These are phyloP conservation scores for Drosophila burlai DNA, from an alignment of 1,140 invertebrate species.

Conservation along the genomic window DNA sequence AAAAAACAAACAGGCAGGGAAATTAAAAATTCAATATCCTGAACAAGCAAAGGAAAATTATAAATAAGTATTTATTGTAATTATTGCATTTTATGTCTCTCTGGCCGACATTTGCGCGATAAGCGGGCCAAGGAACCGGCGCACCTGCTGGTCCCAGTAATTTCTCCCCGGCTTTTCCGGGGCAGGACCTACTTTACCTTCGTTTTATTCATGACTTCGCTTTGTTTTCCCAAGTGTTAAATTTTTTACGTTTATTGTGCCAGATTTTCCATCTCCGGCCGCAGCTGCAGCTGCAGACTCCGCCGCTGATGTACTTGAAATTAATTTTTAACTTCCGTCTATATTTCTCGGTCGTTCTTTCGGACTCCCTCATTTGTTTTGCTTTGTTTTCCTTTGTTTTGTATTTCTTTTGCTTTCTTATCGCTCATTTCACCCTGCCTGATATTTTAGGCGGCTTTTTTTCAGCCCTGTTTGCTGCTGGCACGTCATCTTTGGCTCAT, in stretches of 20 bases:
- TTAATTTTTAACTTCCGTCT: slow-evolving; percentile 83
- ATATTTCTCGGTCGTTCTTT: slow-evolving; percentile 56
- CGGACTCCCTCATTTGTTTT: slow-evolving; percentile 33
- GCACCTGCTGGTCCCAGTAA: slow-evolving; percentile 54
- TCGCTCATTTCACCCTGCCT: slow-evolving; percentile 23
- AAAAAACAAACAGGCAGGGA: slow-evolving; percentile 36
- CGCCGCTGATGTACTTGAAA: slow-evolving; percentile 64
- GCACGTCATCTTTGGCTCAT: slow-evolving; percentile 57
- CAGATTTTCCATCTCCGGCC: slow-evolving; percentile 61
- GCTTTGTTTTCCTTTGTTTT: slow-evolving; percentile 35
- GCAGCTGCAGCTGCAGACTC: slow-evolving; percentile 66
- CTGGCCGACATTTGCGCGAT: slow-evolving; percentile 41
- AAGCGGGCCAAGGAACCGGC: slow-evolving; percentile 43
- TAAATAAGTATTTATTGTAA: slow-evolving; percentile 83
- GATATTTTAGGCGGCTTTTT: slow-evolving; percentile 20
- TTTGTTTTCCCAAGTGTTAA: slow-evolving; percentile 68
- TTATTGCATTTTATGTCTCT: slow-evolving; percentile 71
- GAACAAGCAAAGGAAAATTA: slow-evolving; percentile 73
- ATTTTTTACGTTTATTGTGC: slow-evolving; percentile 81
- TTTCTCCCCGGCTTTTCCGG: slow-evolving; percentile 12
- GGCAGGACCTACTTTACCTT: slow-evolving; percentile 60
- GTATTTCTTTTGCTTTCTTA: slow-evolving; percentile 46
- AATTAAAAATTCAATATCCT: slow-evolving; percentile 84
- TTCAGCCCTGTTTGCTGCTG: slow-evolving; percentile 10
- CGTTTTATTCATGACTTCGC: slow-evolving; percentile 73